These are phyloP conservation scores for Meghimatium bilineatum DNA, from an alignment of 2,888 invertebrate species.

Conservation along the genomic window DNA sequence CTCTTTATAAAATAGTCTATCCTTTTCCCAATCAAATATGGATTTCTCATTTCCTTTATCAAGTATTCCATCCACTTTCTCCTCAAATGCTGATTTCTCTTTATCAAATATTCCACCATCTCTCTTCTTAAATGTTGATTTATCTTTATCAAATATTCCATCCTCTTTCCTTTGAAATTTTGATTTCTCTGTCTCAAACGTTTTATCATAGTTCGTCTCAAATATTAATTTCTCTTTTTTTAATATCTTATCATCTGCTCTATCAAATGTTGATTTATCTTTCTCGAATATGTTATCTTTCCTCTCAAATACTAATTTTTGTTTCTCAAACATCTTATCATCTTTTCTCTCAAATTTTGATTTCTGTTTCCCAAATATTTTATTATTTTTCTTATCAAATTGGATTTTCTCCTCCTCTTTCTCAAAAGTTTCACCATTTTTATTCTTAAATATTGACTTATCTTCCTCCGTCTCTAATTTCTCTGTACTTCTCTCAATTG, in stretches of 20 bases:
- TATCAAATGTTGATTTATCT: not conserved
- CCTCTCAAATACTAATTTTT: not conserved
- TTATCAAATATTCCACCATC: too few species aligned
- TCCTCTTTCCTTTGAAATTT: too few species aligned
- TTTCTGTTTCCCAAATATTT: conserved; percentile 62
- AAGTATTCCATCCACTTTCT: too few species aligned
- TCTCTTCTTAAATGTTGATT: too few species aligned
- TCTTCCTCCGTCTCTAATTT: conserved; percentile 2
- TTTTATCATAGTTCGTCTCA: not conserved
- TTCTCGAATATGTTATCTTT: not conserved
- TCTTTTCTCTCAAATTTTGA: conserved; percentile 55
- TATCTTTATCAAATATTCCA: too few species aligned
- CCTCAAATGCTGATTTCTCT: too few species aligned
- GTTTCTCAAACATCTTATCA: not conserved
- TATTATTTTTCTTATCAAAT: conserved; percentile 65
- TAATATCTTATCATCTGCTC: not conserved
- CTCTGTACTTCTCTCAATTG: not conserved
- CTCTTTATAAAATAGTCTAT: too few species aligned
- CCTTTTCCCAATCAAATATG: too few species aligned
- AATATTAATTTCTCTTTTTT: not conserved
- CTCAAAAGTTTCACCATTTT: conserved; percentile 57
- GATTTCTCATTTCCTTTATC: too few species aligned
- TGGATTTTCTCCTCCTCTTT: conserved; percentile 61
- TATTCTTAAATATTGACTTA: not conserved
- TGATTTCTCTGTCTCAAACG: too few species aligned